Conservation (phyloP, 2,888 invertebrate genomes). For the Pyrrhosoma nymphula region DNA sequence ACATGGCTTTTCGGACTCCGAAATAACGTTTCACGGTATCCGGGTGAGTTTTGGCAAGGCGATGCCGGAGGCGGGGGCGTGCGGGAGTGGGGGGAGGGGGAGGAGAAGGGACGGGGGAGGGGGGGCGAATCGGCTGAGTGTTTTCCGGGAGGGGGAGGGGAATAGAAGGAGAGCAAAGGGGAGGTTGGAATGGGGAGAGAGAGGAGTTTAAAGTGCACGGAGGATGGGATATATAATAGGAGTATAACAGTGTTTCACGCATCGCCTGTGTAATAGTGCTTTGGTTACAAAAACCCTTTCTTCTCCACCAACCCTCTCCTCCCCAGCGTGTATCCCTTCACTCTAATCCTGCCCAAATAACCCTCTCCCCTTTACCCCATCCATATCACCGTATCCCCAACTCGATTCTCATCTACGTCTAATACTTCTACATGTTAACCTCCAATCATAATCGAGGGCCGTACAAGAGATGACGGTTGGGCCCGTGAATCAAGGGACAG, state of each 20-base stretch:
- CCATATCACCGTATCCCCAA: not conserved
- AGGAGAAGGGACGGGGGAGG: not conserved
- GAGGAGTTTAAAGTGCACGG: conserved; percentile 26
- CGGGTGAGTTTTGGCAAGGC: conserved; percentile 65
- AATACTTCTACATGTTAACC: not conserved
- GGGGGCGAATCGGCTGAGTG: not conserved
- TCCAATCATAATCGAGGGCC: not conserved
- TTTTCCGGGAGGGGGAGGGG: not conserved
- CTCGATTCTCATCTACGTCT: not conserved
- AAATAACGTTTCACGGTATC: conserved; percentile 63
- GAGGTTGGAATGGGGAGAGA: not conserved
- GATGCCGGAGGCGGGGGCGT: not conserved
- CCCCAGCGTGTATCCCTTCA: too few relatives aligned
- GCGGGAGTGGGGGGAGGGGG: not conserved
- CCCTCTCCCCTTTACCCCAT: not conserved
- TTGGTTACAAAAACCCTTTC: conserved; percentile 56
- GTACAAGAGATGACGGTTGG: not conserved
- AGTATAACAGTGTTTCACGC: conserved; percentile 56
- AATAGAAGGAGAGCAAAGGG: not conserved
- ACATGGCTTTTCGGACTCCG: conserved; percentile 44
- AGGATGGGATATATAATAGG: conserved; percentile 45
- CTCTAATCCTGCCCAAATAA: not conserved
- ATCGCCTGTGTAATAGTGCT: conserved; percentile 63
- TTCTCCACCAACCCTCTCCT: not conserved
- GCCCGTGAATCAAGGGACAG: not conserved